Percentiles rank a stretch among this genome's conserved stretches.
phyloP scores from a whole-genome alignment of 2,888 invertebrate genomes.

The Drosophila phalerata region DNA sequence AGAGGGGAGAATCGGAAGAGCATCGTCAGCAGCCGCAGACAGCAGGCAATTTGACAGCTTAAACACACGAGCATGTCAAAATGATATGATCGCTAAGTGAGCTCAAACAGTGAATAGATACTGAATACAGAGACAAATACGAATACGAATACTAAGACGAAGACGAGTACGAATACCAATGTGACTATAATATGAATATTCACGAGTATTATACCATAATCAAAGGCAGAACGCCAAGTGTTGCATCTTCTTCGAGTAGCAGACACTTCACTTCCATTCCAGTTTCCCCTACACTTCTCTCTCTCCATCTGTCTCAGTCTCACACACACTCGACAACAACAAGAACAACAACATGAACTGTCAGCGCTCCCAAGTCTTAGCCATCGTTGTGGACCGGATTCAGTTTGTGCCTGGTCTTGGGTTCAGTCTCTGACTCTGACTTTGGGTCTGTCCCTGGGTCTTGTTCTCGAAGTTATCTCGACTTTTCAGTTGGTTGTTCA shows the following conservation, averaged over 20 bases:
- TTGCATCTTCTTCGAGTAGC: constrained; percentile 70
- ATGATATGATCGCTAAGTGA: constrained; percentile 81
- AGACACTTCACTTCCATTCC: constrained; percentile 41
- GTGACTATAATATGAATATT: constrained; percentile 32
- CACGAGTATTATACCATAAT: constrained; percentile 60
- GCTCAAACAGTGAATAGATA: constrained; percentile 64
- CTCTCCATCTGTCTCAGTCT: constrained; percentile 3
- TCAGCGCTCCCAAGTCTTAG: constrained; percentile 53
- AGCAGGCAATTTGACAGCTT: constrained; percentile 81
- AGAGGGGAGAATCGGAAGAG: constrained; percentile 8
- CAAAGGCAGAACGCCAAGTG: constrained; percentile 63
- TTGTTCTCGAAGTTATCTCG: constrained; percentile 65
- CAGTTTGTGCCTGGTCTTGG: constrained; percentile 18
- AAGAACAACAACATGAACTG: constrained; percentile 40
- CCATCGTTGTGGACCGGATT: constrained; percentile 49
- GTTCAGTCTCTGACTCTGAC: constrained; percentile 16
- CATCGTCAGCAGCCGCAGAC: constrained; percentile 58
- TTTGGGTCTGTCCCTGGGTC: constrained; percentile 23
- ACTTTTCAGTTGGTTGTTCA: constrained; percentile 71
- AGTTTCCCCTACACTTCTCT: background rate
- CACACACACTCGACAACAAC: constrained; percentile 6
- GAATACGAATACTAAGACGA: constrained; percentile 27
- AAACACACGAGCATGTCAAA: constrained; percentile 81
- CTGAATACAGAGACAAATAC: constrained; percentile 19
- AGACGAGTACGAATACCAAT: constrained; percentile 32